Conservation (phyloP, 2,113 vertebrate genomes). For the Lanius ludovicianus region DNA sequence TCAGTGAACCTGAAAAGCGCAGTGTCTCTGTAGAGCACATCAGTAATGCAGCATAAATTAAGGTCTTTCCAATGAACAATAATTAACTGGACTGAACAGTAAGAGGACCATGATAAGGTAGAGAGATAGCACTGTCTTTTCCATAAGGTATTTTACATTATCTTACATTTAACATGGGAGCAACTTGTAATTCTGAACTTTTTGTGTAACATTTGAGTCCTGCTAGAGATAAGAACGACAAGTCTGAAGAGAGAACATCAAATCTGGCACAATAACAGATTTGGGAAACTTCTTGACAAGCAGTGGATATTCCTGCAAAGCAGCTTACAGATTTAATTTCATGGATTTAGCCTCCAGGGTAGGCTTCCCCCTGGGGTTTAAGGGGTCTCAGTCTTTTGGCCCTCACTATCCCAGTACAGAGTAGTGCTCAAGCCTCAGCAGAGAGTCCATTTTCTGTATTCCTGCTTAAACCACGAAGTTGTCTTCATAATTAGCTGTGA, state of each 20-base stretch:
- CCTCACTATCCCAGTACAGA: too few species aligned
- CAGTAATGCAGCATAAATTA: neutral
- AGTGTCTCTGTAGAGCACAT: neutral
- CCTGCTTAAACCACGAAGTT: neutral
- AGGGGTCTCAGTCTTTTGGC: neutral
- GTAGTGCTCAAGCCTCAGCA: neutral
- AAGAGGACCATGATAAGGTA: neutral
- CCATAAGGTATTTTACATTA: neutral
- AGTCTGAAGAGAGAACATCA: neutral
- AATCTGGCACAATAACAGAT: neutral
- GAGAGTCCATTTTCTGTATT: neutral
- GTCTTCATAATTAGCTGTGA: neutral
- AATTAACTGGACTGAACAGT: neutral
- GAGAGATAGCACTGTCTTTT: neutral
- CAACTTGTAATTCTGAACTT: neutral
- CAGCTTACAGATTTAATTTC: neutral
- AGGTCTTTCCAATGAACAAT: neutral
- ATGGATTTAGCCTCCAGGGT: neutral
- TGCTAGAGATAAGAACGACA: neutral
- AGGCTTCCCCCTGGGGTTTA: accelerated
- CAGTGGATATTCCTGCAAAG: neutral
- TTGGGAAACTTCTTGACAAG: neutral
- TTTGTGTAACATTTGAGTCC: neutral
- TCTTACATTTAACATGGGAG: neutral
- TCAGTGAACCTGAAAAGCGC: neutral